Conservation (phyloP, 2,888 invertebrate species). For the Drosophila affinis region DNA sequence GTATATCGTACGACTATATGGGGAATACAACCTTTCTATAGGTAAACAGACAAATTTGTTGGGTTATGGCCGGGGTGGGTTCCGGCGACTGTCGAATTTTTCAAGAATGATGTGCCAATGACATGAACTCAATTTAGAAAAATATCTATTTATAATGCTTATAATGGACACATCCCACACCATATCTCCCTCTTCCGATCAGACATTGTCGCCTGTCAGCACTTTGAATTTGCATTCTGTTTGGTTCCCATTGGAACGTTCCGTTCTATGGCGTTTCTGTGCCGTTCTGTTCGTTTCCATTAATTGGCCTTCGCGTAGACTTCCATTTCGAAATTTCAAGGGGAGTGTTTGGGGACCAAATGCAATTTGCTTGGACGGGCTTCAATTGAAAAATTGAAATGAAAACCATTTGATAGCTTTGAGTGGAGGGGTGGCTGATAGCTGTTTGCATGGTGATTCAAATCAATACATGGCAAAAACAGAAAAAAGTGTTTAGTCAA, state of each 20-base stretch:
- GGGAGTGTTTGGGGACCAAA: conserved; percentile 38
- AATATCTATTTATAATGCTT: conserved; percentile 40
- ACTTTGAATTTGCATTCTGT: conserved; percentile 52
- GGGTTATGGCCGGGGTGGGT: not conserved
- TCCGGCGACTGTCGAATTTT: conserved; percentile 31
- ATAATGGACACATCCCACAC: conserved; percentile 17
- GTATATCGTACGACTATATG: conserved; percentile 21
- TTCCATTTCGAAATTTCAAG: conserved; percentile 46
- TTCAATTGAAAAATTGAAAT: conserved; percentile 50
- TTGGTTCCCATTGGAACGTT: conserved; percentile 3
- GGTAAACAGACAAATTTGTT: not conserved
- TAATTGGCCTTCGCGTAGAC: conserved; percentile 59
- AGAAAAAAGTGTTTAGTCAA: conserved; percentile 65
- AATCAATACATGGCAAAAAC: conserved; percentile 55
- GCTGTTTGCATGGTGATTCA: conserved; percentile 42
- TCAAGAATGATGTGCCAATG: conserved; percentile 44
- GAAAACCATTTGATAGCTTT: conserved; percentile 1
- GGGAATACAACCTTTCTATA: not conserved
- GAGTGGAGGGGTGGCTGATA: not conserved
- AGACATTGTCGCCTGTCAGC: conserved; percentile 59
- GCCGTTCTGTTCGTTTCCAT: conserved; percentile 33
- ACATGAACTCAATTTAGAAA: conserved; percentile 51
- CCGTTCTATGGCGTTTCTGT: not conserved
- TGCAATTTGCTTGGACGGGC: conserved; percentile 41
- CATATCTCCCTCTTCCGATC: not conserved